phyloP scores from a whole-genome alignment of 2,888 invertebrate genomes.

The Troides helena region DNA sequence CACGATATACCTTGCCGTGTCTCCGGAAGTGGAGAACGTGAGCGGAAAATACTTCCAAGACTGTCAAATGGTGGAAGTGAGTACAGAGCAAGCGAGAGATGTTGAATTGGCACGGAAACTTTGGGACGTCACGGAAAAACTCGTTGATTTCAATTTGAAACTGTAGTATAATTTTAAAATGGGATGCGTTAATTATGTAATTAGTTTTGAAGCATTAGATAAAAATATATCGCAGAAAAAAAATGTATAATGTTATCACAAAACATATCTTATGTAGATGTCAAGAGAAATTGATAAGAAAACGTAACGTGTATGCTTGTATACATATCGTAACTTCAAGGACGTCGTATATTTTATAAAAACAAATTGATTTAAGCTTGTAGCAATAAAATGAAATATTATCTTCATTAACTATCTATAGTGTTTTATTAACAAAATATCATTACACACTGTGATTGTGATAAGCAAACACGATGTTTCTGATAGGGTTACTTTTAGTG shows the following conservation, averaged over 20 bases:
- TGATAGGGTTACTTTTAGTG: conserved; percentile 11
- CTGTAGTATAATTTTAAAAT: background rate
- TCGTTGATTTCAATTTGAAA: conserved; percentile 39
- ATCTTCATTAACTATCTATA: background rate
- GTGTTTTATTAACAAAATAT: background rate
- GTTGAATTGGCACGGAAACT: conserved; percentile 77
- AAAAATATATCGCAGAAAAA: background rate
- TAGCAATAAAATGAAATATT: background rate
- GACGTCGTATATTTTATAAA: background rate
- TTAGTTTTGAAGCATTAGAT: background rate
- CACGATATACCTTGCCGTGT: conserved; percentile 75
- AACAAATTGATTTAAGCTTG: background rate
- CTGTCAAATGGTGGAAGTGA: conserved; percentile 60
- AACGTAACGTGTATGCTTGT: too few species aligned
- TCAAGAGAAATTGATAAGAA: too few species aligned
- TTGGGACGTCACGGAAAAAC: conserved; percentile 82
- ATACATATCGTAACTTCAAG: too few species aligned
- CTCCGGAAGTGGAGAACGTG: conserved; percentile 76
- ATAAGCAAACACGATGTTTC: conserved; percentile 1
- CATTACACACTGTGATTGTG: background rate
- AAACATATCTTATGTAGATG: background rate
- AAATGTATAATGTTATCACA: background rate
- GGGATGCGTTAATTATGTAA: background rate
- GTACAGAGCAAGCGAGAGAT: conserved; percentile 67
- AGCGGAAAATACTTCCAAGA: conserved; percentile 84